phyloP scores from a whole-genome alignment of 2,113 vertebrate species.

The Paramormyrops kingsleyae region DNA sequence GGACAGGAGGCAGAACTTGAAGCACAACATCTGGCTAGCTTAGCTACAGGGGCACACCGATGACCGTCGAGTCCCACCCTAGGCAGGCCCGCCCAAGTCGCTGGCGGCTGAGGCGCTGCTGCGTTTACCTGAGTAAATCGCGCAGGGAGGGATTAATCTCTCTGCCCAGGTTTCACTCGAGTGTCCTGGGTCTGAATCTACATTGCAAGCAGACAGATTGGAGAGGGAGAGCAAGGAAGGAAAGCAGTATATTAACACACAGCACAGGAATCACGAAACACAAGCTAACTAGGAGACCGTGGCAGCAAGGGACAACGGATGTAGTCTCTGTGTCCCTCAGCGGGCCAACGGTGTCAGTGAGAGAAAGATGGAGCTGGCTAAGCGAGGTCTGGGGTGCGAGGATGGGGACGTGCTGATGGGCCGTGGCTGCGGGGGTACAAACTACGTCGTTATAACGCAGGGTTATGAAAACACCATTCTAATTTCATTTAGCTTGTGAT shows the following conservation, averaged over 20 bases:
- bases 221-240: slow-evolving; percentile 46
- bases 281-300: slow-evolving; percentile 36
- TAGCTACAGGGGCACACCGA: neutral
- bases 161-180: slow-evolving; percentile 74
- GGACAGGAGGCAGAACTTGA: neutral
- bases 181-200: slow-evolving; percentile 84
- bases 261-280: slow-evolving; percentile 43
- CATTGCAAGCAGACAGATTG: slow-evolving; percentile 73
- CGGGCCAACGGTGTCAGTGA: neutral
- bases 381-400: neutral
- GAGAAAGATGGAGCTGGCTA: neutral
- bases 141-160: slow-evolving; percentile 81
- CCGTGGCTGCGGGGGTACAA: neutral
- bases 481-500: neutral
- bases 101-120: slow-evolving; percentile 22
- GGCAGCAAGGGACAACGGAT: slow-evolving; percentile 23
- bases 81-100: neutral
- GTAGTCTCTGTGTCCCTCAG: slow-evolving; percentile 17
- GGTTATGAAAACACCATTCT: neutral
- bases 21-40: neutral
- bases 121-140: slow-evolving; percentile 83
- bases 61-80: neutral
- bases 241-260: slow-evolving; percentile 32
- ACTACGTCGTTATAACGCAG: neutral
- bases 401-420: neutral